A percentile compares a stretch with the other conserved stretches of the same genome.
phyloP scores from a whole-genome alignment of 2,888 invertebrate species.

The Drosophila pseudotalamancana region DNA sequence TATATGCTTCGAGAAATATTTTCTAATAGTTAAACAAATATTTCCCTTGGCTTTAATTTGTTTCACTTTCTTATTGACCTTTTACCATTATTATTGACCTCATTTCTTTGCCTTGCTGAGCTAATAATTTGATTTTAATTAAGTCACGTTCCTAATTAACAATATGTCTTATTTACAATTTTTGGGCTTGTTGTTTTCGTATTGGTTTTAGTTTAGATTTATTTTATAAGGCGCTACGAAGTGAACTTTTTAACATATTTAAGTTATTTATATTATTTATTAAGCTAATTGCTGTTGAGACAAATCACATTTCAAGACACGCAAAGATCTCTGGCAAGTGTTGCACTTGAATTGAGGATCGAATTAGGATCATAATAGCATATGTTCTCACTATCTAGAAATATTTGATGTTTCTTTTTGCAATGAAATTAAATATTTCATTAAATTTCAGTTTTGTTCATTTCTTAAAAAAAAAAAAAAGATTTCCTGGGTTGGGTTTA shows the following conservation, averaged over 20 bases:
- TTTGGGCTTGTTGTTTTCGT: constrained; percentile 35
- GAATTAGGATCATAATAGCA: constrained; percentile 23
- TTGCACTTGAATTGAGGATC: constrained; percentile 26
- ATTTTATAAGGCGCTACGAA: constrained; percentile 63
- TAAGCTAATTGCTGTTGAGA: constrained; percentile 22
- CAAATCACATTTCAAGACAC: constrained; percentile 23
- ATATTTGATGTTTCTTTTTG: neutral
- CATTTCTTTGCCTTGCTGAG: constrained; percentile 45
- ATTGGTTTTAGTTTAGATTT: constrained; percentile 39
- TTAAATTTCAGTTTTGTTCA: neutral
- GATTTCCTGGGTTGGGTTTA: neutral
- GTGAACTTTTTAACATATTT: constrained; percentile 67
- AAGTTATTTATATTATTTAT: constrained; percentile 38
- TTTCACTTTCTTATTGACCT: constrained; percentile 17
- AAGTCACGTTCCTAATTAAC: constrained; percentile 70
- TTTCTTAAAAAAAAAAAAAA: too few relatives aligned
- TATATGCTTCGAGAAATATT: constrained; percentile 13
- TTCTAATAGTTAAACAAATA: neutral
- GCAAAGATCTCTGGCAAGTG: constrained; percentile 47
- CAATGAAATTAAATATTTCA: neutral
- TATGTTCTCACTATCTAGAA: constrained; percentile 3
- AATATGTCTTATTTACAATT: constrained; percentile 18
- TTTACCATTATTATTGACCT: constrained; percentile 18
- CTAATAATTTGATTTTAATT: constrained; percentile 25
- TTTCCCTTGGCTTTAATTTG: constrained; percentile 9